phyloP scores from a whole-genome alignment of 2,888 invertebrate species.

The Apamea epomidion region DNA sequence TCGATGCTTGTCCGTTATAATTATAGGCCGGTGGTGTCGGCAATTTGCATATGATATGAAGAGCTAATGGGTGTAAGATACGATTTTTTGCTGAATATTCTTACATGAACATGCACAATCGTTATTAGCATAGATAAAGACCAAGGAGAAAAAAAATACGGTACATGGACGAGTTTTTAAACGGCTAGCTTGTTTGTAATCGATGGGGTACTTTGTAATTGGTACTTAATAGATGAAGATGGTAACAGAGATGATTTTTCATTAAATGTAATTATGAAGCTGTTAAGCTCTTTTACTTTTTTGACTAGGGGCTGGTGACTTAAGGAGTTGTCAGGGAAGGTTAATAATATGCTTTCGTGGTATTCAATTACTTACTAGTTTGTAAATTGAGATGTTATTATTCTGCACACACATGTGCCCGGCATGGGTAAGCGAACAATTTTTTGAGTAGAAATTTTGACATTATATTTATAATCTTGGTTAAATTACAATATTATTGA shows the following conservation, averaged over 20 bases:
- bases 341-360: slow-evolving; percentile 28
- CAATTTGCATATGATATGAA: slow-evolving; percentile 89
- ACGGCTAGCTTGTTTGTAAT: slow-evolving; percentile 61
- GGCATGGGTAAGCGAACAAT: background rate
- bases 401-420: background rate
- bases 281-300: slow-evolving; percentile 35
- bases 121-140: slow-evolving; percentile 84
- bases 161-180: slow-evolving; percentile 66
- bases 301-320: background rate
- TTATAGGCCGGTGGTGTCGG: slow-evolving; percentile 78
- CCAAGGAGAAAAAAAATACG: slow-evolving; percentile 74
- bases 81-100: slow-evolving; percentile 83
- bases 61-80: slow-evolving; percentile 86
- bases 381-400: slow-evolving; percentile 17
- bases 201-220: slow-evolving; percentile 52
- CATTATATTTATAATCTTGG: background rate
- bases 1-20: slow-evolving; percentile 75
- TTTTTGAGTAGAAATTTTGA: background rate
- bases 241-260: slow-evolving; percentile 52
- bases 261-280: slow-evolving; percentile 56
- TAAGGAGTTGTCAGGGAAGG: background rate
- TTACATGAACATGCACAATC: slow-evolving; percentile 79
- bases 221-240: slow-evolving; percentile 61
- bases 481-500: background rate
- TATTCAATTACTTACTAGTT: slow-evolving; percentile 8